Conservation (phyloP, 2,797 vertebrate species). For the Mormyrops attenuatus region DNA sequence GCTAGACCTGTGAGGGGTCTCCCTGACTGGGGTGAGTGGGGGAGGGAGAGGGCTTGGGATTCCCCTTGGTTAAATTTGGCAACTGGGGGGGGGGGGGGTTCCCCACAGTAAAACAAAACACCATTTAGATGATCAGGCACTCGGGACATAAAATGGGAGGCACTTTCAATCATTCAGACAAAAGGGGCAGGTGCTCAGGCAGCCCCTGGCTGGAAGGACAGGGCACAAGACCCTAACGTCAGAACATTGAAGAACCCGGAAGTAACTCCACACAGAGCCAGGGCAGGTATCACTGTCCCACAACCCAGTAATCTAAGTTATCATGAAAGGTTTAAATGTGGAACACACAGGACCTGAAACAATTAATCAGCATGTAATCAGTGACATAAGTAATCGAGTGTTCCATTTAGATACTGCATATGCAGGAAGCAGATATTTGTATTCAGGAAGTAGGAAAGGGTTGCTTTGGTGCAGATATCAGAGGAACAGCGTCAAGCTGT, state of each 20-base stretch:
- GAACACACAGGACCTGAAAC: not conserved
- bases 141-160: not conserved
- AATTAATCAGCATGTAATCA: not conserved
- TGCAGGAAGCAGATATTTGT: not conserved
- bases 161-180: not conserved
- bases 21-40: not conserved
- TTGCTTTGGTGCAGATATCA: not conserved
- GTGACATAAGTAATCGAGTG: not conserved
- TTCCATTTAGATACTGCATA: not conserved
- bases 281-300: not conserved
- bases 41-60: not conserved
- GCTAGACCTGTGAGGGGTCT: not conserved
- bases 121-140: not conserved
- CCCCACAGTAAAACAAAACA: not conserved
- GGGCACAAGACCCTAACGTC: not conserved
- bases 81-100: not conserved
- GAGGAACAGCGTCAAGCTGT: not conserved
- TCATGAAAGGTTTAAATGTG: not conserved
- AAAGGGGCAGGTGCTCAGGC: not conserved
- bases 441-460: not conserved
- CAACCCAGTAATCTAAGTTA: not conserved
- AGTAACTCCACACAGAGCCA: not conserved
- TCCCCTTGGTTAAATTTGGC: not conserved
- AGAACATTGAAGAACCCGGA: not conserved
- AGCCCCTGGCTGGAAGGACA: not conserved